Conservation (phyloP, 2,797 vertebrate species). For the Tolypeutes matacus region DNA sequence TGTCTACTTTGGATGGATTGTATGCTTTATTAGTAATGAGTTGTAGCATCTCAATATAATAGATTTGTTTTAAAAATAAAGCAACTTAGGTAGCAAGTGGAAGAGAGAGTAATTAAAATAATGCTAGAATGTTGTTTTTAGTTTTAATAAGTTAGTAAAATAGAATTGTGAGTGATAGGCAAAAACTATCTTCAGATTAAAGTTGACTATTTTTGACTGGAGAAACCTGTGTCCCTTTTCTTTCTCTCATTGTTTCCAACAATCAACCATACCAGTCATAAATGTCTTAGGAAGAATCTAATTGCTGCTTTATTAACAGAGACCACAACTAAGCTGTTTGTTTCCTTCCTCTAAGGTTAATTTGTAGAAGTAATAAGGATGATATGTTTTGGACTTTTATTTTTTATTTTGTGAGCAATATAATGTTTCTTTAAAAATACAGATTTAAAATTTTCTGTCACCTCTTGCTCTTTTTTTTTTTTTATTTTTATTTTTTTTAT, state of each 20-base stretch:
- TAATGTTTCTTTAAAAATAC: not conserved
- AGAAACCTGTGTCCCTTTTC: not conserved
- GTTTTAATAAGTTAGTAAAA: constrained; percentile 64
- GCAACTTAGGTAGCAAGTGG: constrained; percentile 16
- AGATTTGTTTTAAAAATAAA: not conserved
- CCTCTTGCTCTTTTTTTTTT: too few species aligned
- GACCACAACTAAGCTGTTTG: not conserved
- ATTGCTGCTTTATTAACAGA: not conserved
- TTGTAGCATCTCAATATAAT: too few species aligned
- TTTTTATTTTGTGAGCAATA: constrained; percentile 22
- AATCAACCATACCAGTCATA: not conserved
- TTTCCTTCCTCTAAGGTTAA: constrained; percentile 6
- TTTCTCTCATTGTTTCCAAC: not conserved
- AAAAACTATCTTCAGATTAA: not conserved
- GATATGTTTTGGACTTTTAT: not conserved
- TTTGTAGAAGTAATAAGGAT: not conserved
- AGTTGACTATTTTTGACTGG: constrained; percentile 18
- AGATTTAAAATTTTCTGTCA: too few species aligned
- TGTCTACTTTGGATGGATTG: too few species aligned
- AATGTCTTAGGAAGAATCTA: not conserved
- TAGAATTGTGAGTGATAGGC: constrained; percentile 34
- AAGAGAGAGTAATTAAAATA: constrained; percentile 55
- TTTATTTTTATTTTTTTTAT: too few species aligned
- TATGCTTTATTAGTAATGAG: too few species aligned
- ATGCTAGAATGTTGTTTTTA: not conserved